Evolutionary conservation across 2,113 vertebrate species (phyloP), one percentile per base, ranked within the genome.

Genomic region (Chroicocephalus ridibundus): DNA sequence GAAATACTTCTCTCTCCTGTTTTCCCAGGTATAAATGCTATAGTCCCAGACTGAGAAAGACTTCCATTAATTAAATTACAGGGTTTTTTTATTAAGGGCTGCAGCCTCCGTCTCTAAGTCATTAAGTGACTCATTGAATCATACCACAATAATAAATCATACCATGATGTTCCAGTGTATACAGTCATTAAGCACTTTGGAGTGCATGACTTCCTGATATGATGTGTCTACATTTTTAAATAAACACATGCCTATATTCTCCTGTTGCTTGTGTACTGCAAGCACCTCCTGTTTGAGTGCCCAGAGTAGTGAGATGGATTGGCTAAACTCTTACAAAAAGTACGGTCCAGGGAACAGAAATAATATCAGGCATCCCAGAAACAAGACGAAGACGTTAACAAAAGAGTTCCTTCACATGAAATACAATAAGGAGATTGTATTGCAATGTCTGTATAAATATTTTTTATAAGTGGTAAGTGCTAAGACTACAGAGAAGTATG

Each of bases 111-210:
- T 62, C 69, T 71, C 38, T 71, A 55, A 86, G 68, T 86, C 47
- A 58, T 92, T 91, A 90, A 79, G n/a, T 34, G 91, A 90, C n/a
- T 46, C 22, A 55, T 40, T 81, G 71, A 86, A 88, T 95, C 86
- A 82, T 64, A 62, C 66, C 40, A 57, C 86, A 94, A 92, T 94
- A 87, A 94, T 96, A 91, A 94, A 72, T 86, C 58, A 61, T 52
- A 58, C 49, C 26, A 10, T 88, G 54, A 60, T 90, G 64, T 55
- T 88, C 82, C 78, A 71, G 61, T 51, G 80, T 87, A 88, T 55
- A 72, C 86, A 94, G 54, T 54, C 68, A 94, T 95, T 96, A 95
- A 97, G 89, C 89, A 95, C 94, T 97, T 94, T 71, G 93, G 55
- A 88, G 84, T 87, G 86, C 10, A 10, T 90, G 93, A 85, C 74